Conservation (phyloP, 35 echinoderm and acorn worm genomes). For the Chiridota heheva region DNA sequence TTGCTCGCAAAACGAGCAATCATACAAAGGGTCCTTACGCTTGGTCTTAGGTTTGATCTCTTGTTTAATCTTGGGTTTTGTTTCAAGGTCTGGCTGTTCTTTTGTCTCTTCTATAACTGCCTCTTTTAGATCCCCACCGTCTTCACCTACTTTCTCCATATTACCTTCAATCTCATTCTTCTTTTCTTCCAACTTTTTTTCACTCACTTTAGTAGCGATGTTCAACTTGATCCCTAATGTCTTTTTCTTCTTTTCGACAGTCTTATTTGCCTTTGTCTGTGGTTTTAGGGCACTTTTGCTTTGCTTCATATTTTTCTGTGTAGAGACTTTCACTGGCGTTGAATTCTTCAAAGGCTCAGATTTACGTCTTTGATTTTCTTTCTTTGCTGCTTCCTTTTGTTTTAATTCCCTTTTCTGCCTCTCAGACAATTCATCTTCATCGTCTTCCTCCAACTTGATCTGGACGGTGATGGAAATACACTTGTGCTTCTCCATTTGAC, state of each 20-base stretch:
- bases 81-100: slow-evolving; percentile 1
- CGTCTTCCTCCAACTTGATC: background rate
- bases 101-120: background rate
- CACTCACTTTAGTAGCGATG: too few relatives aligned
- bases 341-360: background rate
- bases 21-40: background rate
- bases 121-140: background rate
- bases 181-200: background rate
- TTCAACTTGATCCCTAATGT: too few relatives aligned
- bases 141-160: background rate
- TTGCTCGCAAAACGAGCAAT: slow-evolving; percentile 16
- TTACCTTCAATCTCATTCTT: background rate
- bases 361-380: background rate
- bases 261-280: too few relatives aligned
- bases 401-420: background rate
- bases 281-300: too few relatives aligned
- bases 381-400: background rate
- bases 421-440: background rate
- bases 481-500: background rate
- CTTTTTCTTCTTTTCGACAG: too few relatives aligned
- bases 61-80: background rate
- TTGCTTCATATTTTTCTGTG: too few relatives aligned
- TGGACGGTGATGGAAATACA: background rate
- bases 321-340: too few relatives aligned
- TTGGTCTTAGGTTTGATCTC: background rate